Percentiles rank a stretch among this genome's conserved stretches.
Evolutionary conservation across 2,113 vertebrate species (phyloP).

Genomic region (Mellivora capensis): DNA sequence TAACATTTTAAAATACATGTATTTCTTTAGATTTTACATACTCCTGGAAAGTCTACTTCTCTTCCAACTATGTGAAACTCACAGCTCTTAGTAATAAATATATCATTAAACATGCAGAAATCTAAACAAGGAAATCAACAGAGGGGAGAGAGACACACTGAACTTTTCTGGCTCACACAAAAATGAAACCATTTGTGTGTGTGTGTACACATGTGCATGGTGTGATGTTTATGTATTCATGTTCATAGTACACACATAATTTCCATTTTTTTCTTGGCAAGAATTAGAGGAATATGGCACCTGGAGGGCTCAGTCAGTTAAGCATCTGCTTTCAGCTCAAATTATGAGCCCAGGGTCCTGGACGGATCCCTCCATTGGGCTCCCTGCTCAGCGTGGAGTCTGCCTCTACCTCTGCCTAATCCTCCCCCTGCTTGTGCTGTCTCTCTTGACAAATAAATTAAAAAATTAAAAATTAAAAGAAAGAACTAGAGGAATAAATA

Average conservation of each 20-base stretch:
- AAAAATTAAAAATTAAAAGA: no score
- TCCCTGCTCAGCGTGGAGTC: no score
- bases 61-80: constrained; percentile 50
- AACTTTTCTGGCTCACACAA: constrained; percentile 35
- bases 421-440: no score
- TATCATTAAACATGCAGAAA: constrained; percentile 49
- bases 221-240: neutral
- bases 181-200: neutral
- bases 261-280: constrained; percentile 16
- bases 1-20: constrained; percentile 45
- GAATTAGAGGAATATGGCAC: neutral
- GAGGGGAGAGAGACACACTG: neutral
- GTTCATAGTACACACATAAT: neutral
- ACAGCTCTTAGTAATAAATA: constrained; percentile 51
- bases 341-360: no score
- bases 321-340: no score
- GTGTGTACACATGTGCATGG: neutral
- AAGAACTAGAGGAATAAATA: constrained; percentile 5
- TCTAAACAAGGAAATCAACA: constrained; percentile 55
- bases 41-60: constrained; percentile 44
- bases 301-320: no score
- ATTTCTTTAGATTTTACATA: constrained; percentile 31
- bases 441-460: no score
- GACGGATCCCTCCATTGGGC: no score
- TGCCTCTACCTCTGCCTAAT: no score